Conservation (phyloP, 2,888 invertebrate genomes). For the Ligdia adustata region DNA sequence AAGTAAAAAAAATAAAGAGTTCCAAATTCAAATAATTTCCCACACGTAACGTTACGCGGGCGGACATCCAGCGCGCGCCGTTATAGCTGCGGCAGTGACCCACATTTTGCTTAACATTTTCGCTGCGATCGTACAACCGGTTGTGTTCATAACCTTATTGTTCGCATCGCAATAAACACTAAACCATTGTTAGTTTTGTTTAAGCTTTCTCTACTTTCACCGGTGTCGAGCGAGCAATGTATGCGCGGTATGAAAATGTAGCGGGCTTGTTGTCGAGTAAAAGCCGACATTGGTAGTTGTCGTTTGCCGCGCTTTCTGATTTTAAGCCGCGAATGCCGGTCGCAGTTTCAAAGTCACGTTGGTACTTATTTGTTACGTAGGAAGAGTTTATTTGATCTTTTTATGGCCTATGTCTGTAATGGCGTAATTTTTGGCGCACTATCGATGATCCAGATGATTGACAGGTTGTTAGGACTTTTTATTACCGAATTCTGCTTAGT, state of each 20-base stretch:
- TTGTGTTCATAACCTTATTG: slow-evolving; percentile 72
- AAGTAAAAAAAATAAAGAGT: slow-evolving; percentile 69
- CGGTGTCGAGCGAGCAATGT: slow-evolving; percentile 42
- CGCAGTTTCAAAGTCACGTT: slow-evolving; percentile 70
- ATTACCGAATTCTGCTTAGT: too few species aligned
- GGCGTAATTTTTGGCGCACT: slow-evolving; percentile 21
- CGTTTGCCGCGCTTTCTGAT: slow-evolving; percentile 80
- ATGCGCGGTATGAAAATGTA: slow-evolving; percentile 19
- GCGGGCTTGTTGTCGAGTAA: slow-evolving; percentile 31
- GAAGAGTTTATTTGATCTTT: slow-evolving; percentile 67
- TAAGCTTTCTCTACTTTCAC: slow-evolving; percentile 36
- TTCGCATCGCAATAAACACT: slow-evolving; percentile 23
- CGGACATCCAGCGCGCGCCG: slow-evolving; percentile 79
- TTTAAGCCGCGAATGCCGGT: slow-evolving; percentile 67
- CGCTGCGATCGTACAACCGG: slow-evolving; percentile 58
- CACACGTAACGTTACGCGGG: slow-evolving; percentile 84
- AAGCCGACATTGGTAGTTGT: slow-evolving; percentile 36
- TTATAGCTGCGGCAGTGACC: slow-evolving; percentile 82
- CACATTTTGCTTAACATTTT: slow-evolving; percentile 67
- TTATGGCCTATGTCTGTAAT: slow-evolving; percentile 44
- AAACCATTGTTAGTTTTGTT: slow-evolving; percentile 39
- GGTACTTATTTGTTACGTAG: slow-evolving; percentile 73
- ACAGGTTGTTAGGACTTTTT: too few species aligned
- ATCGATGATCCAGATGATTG: slow-evolving; percentile 8
- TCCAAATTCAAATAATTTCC: slow-evolving; percentile 84